These are phyloP conservation scores for Neodontobutis hainanensis DNA, from an alignment of 2,113 vertebrate species.

Conservation along the genomic window DNA sequence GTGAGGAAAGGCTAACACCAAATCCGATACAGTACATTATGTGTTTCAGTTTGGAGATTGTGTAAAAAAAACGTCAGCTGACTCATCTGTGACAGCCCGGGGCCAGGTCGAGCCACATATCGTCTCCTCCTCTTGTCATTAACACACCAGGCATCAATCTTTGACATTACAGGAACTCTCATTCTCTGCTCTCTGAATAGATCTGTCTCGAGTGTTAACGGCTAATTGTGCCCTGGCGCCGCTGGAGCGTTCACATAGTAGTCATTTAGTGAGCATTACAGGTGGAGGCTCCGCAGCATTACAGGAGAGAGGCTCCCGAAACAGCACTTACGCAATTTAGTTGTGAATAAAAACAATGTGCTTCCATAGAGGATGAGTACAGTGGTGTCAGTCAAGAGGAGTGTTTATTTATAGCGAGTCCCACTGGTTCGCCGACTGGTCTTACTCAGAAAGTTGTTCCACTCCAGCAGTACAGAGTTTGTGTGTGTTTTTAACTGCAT, in stretches of 20 bases:
- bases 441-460: neutral
- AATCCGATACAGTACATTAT: neutral
- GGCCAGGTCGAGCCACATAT: slow-evolving; percentile 55
- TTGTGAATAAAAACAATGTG: slow-evolving; percentile 58
- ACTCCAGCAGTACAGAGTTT: neutral
- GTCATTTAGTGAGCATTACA: slow-evolving; percentile 79
- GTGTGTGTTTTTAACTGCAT: neutral
- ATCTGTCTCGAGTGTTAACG: slow-evolving; percentile 72
- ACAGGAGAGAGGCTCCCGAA: slow-evolving; percentile 6
- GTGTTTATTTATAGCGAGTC: slow-evolving; percentile 30
- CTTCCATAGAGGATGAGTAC: slow-evolving; percentile 31
- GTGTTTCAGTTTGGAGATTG: neutral
- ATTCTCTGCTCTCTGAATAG: slow-evolving; percentile 67
- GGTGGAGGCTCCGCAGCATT: slow-evolving; percentile 45
- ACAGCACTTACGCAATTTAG: slow-evolving; percentile 30
- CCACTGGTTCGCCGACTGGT: slow-evolving; percentile 47
- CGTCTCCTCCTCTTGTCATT: slow-evolving; percentile 65
- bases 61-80: slow-evolving; percentile 44
- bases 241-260: slow-evolving; percentile 68
- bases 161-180: slow-evolving; percentile 70
- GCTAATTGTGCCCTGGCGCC: slow-evolving; percentile 80
- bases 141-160: slow-evolving; percentile 70
- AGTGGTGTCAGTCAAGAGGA: slow-evolving; percentile 16
- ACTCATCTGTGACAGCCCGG: slow-evolving; percentile 53
- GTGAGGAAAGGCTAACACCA: neutral